Base-by-base conservation (phyloP, 2,888 invertebrate genomes). In the Drosophila lutescens region DNA sequence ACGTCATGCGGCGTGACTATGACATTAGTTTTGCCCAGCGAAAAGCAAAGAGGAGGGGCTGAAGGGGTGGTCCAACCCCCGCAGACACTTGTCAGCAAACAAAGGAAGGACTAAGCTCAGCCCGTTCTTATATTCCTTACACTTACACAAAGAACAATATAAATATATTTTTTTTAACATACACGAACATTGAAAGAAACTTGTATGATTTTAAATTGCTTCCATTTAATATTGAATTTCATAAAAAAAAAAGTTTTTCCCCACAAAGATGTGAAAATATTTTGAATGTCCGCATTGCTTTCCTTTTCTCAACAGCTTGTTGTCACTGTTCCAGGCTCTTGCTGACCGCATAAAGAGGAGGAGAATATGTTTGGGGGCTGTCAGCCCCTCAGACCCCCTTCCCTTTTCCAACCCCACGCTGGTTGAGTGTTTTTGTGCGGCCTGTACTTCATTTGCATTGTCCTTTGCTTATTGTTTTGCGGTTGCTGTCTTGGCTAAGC, bases 381-480 rank as follows among this genome's bases (percentile, higher is more conserved):
- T 36, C 34, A 36, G n/a, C 38, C 17, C 34, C 26, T 9, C 0
- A 17, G n/a, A 44, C 8, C n/a, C 26, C 7, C 13, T 30, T 30
- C 8, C 13, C 5, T 9, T 49, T 3, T 1, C 34, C 4, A 1
- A 9, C 15, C 10, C 26, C 26, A 6, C 26, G 10, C 17, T 49
- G 53, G 6, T 12, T n/a, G 36, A 32, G 20, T 32, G 30, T 53
- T 13, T 40, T 13, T 30, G 49, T 67, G 67, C 40, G 46, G 55
- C 56, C 46, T 66, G 65, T 80, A 74, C 80, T 77, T 82, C 69
- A 82, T 82, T 82, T 82, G 82, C 86, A 85, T 82, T 85, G 86
- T 78, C 61, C 80, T 79, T 74, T 74, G 83, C 86, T 80, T 80
- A 80, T 85, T 82, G 86, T 80, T 71, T 85, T 63, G 83, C 73